Evolutionary conservation across 2,888 invertebrate genomes (phyloP).

Genomic region (Drosophila cracens): DNA sequence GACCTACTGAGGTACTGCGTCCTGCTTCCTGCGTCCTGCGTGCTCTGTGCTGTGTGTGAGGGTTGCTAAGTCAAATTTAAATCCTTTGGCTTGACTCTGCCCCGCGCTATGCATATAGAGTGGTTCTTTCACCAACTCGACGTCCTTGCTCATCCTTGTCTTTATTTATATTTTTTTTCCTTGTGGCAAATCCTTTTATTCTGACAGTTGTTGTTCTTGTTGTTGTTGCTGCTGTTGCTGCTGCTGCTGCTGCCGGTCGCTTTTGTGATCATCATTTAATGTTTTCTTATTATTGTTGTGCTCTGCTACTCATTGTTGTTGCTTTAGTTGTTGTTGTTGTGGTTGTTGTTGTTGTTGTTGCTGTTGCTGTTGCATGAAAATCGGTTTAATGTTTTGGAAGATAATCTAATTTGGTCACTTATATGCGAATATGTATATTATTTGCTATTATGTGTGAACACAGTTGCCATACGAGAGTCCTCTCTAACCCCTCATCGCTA

Average conservation of each 20-base stretch:
- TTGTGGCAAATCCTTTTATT: constrained; percentile 74
- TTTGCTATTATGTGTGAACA: constrained; percentile 75
- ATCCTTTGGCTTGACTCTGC: constrained; percentile 55
- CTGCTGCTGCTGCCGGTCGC: constrained; percentile 41
- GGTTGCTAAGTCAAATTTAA: constrained; percentile 61
- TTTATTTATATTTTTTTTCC: constrained; percentile 10
- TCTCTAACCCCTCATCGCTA: background rate
- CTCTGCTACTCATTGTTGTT: constrained; percentile 19
- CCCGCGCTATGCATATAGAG: constrained; percentile 29
- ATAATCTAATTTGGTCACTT: constrained; percentile 85
- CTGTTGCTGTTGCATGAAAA: constrained; percentile 63
- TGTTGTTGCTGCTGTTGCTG: constrained; percentile 59
- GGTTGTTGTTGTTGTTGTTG: constrained; percentile 25
- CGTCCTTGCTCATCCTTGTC: constrained; percentile 29
- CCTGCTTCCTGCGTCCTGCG: background rate
- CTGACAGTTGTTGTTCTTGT: constrained; percentile 72
- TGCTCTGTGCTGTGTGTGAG: constrained; percentile 35
- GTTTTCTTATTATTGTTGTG: constrained; percentile 69
- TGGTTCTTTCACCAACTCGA: constrained; percentile 18
- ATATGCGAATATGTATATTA: constrained; percentile 83
- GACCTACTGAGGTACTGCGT: constrained; percentile 7
- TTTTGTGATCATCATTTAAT: constrained; percentile 79
- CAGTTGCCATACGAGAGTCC: constrained; percentile 17
- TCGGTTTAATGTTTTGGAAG: constrained; percentile 84
- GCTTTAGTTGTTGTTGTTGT: constrained; percentile 14